phyloP scores from a whole-genome alignment of 2,113 vertebrate genomes.

The Amblyopsis rosae region DNA sequence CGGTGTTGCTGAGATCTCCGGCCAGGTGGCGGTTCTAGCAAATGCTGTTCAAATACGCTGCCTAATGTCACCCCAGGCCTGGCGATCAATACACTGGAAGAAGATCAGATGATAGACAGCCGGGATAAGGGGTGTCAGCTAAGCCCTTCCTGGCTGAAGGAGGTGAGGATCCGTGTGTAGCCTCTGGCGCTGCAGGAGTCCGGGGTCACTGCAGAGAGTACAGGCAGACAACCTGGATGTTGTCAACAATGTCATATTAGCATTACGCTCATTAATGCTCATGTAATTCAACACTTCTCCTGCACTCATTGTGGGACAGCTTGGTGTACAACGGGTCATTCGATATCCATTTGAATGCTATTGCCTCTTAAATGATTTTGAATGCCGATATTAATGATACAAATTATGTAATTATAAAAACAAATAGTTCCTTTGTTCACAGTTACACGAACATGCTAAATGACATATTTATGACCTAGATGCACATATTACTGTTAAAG shows the following conservation, averaged over 20 bases:
- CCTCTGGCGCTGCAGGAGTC: conserved; percentile 7
- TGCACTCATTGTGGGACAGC: background rate
- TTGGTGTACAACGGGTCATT: background rate
- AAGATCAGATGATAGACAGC: background rate
- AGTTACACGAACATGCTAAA: background rate
- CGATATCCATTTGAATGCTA: background rate
- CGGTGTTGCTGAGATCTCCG: background rate
- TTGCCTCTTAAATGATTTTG: background rate
- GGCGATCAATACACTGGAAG: conserved; percentile 1
- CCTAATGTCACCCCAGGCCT: conserved; percentile 4
- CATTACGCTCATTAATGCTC: background rate
- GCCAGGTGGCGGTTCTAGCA: background rate
- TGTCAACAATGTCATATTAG: background rate
- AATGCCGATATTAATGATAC: background rate
- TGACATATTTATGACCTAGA: background rate
- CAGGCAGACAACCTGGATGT: background rate
- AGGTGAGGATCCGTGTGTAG: conserved; percentile 2
- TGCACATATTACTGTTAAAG: background rate
- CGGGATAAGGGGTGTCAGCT: background rate
- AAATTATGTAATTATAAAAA: too few relatives aligned
- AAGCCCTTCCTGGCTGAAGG: conserved; percentile 2
- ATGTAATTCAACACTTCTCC: background rate
- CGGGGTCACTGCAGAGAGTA: conserved; percentile 10
- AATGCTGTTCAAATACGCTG: conserved; percentile 18
- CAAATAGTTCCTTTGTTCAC: background rate